A percentile compares a stretch with the other conserved stretches of the same genome.
These are phyloP conservation scores for Camelus bactrianus DNA, from an alignment of 2,113 vertebrate species.

Conservation along the genomic window DNA sequence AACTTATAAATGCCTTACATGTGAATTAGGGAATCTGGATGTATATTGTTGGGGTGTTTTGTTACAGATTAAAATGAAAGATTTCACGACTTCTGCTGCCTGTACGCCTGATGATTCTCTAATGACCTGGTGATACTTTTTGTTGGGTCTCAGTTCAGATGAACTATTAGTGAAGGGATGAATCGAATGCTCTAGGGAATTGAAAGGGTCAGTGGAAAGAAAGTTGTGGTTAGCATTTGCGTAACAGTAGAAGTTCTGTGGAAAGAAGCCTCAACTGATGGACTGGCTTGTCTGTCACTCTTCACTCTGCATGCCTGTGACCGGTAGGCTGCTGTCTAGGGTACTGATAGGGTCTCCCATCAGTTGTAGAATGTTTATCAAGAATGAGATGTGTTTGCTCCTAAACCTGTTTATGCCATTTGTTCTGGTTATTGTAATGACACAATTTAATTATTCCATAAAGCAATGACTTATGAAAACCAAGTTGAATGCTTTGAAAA, in stretches of 20 bases:
- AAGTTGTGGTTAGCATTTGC: neutral
- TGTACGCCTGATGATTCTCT: neutral
- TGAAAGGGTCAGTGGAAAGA: slow-evolving; percentile 11
- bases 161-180: neutral
- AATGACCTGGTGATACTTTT: neutral
- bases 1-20: slow-evolving; percentile 5
- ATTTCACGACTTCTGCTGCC: neutral
- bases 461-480: slow-evolving; percentile 42
- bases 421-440: slow-evolving; percentile 39
- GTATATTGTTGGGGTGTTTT: neutral
- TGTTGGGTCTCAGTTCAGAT: neutral
- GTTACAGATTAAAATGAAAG: neutral
- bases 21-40: slow-evolving; percentile 21
- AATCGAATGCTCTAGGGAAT: neutral
- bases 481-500: slow-evolving; percentile 46
- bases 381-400: slow-evolving; percentile 2
- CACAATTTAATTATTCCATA: slow-evolving; percentile 46
- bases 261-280: neutral
- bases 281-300: neutral
- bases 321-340: neutral
- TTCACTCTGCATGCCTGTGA: neutral
- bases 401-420: neutral
- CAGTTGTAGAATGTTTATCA: neutral
- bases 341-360: neutral
- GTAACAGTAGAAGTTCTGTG: neutral